Base-by-base conservation (phyloP, 1,140 invertebrate genomes). In the Macrobrachium rosenbergii region DNA sequence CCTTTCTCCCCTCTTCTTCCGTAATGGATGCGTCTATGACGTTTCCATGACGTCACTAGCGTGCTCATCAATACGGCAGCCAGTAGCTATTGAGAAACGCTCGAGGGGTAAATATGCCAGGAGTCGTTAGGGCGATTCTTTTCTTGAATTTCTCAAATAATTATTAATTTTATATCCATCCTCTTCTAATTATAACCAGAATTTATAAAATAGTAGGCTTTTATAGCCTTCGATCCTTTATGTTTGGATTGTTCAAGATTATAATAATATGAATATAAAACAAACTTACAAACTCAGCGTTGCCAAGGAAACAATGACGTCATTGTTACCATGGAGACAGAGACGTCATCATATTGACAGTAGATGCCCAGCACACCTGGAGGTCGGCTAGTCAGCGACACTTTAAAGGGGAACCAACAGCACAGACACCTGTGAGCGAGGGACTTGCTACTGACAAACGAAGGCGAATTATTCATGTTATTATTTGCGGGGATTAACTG, bases 301-400 rank as follows among this genome's bases (percentile, higher is more conserved):
- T 37, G 21, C 60, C 60, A n/a, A 43, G 60, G 78, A 63, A 43
- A 80, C 21, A 52, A 58, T 84, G 82, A 84, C 73, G 82, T 77
- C 73, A 84, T 76, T 14, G 82, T 84, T 62, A 52, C 82, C 73
- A 84, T 77, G 82, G 82, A 84, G 75, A 84, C 82, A 84, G 64
- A 64, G 82, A 84, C 82, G 82, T 84, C 72, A 84, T 19, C 73
- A 60, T 84, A 84, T 84, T 77, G 82, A 84, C 82, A 83, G 82
- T 76, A 83, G 81, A 83, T n/a, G 52, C 21, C 2, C 16, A 19
- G 17, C 28, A 21, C 73, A 77, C 72, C 82, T 62, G 82, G 58
- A 16, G 82, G 82, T 45, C 82, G 82, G 82, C 82, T 84, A 84
- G 82, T 75, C 82, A 84, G 82, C 82, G 82, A 84, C 73, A 60